Evolutionary conservation across 2,113 vertebrate species (phyloP), one percentile per base, ranked within the genome.

Genomic region (Ranitomeya imitator): DNA sequence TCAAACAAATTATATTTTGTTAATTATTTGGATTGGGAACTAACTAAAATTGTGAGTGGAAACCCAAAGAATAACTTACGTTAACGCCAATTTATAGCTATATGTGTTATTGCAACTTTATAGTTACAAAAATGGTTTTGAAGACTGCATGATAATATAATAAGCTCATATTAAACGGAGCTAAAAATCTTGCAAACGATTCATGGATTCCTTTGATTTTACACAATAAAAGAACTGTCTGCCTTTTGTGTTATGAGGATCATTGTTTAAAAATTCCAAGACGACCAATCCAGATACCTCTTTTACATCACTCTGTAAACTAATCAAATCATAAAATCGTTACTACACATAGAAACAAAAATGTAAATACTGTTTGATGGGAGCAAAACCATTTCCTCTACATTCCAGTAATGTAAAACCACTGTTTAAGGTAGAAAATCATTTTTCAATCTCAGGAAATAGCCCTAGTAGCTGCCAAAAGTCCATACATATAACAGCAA

Each of bases 401-500:
- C 91, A 95, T 94, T 94, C 93, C 92, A 93, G 95, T 94, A 96
- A 96, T 89, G 86, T 93, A 94, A 96, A 95, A 95, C 94, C 92
- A 93, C 91, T 78, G 52, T 93, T 93, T 92, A 95, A 95, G 93
- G 93, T 93, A 94, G 93, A 96, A 95, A 96, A 95, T 93, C 83
- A 94, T 95, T 95, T 95, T 95, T 95, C 94, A 95, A 90, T 92
- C 94, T 96, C 95, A 95, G 94, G 94, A 96, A 95, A 95, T 93
- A 95, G 94, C 86, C 83, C 93, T 94, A 94, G 92, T 94, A 94
- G 92, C 93, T 95, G 94, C 94, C 95, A 95, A 95, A 94, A 95
- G 92, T 91, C 91, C 84, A 93, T 94, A 91, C 91, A 93, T 93
- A 94, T 93, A 95, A 94, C 94, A 94, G 94, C 92, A 94, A 94